Conservation (phyloP, 1,140 invertebrate species). For the Dinoponera quadriceps region DNA sequence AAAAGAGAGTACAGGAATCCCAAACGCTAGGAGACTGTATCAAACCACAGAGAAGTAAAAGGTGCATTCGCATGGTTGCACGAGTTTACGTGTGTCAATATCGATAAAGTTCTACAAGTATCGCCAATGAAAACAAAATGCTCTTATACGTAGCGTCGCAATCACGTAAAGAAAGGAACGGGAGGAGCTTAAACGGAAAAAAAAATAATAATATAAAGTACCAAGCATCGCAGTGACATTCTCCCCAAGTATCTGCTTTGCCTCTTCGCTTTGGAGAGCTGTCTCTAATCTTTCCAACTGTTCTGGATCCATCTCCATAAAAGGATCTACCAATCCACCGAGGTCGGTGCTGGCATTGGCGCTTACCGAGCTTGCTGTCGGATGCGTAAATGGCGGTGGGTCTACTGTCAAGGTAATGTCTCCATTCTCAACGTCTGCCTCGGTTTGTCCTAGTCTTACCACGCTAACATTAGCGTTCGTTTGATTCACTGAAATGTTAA, state of each 20-base stretch:
- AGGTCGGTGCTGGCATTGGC: slow-evolving; percentile 70
- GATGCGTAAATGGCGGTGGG: slow-evolving; percentile 75
- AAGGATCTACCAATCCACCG: slow-evolving; percentile 83
- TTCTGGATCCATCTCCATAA: slow-evolving; percentile 87
- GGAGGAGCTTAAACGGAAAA: background rate
- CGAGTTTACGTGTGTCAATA: background rate
- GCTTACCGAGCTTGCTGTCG: slow-evolving; percentile 52
- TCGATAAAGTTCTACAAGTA: background rate
- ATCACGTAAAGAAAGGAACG: background rate
- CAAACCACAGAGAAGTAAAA: background rate
- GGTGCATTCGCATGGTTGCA: background rate
- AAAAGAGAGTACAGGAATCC: slow-evolving; percentile 17
- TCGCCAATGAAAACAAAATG: background rate
- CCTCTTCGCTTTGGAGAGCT: slow-evolving; percentile 87
- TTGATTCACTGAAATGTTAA: slow-evolving; percentile 82
- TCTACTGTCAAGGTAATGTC: slow-evolving; percentile 84
- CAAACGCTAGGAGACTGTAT: slow-evolving; percentile 2
- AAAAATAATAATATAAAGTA: slow-evolving; percentile 66
- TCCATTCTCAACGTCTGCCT: slow-evolving; percentile 78
- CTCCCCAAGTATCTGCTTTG: slow-evolving; percentile 87
- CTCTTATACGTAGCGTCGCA: background rate
- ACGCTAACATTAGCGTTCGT: slow-evolving; percentile 85
- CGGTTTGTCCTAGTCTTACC: slow-evolving; percentile 83
- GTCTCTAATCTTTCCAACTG: slow-evolving; percentile 87
- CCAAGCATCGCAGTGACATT: slow-evolving; percentile 86